These are phyloP conservation scores for Marronus borbonicus DNA, from an alignment of 2,888 invertebrate genomes.

Conservation along the genomic window DNA sequence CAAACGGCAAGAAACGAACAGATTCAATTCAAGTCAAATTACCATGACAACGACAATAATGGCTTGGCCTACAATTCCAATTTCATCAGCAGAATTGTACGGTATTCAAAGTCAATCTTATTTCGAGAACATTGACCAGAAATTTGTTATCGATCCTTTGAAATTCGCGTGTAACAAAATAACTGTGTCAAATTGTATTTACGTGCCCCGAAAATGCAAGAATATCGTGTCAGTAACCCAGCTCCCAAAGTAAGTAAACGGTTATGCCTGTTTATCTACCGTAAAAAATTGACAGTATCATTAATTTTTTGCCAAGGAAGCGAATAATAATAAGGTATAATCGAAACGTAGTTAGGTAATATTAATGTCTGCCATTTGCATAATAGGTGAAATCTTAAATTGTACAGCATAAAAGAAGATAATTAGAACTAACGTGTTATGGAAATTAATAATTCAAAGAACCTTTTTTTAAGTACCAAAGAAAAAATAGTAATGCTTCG, in stretches of 20 bases:
- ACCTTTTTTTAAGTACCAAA: not conserved
- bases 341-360: conserved; percentile 18
- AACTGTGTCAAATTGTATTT: conserved; percentile 16
- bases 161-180: conserved; percentile 5
- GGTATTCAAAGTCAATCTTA: conserved; percentile 12
- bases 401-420: conserved; percentile 2
- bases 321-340: conserved; percentile 13
- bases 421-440: conserved; percentile 2
- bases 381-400: conserved; percentile 24
- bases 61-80: conserved; percentile 41
- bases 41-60: conserved; percentile 38
- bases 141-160: conserved; percentile 15
- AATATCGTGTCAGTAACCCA: not conserved
- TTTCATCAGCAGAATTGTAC: conserved; percentile 30
- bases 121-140: not conserved
- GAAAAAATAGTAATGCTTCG: not conserved
- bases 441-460: conserved; percentile 24
- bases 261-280: conserved; percentile 4
- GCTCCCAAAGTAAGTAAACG: not conserved
- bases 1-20: not conserved
- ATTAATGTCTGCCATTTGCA: conserved; percentile 29
- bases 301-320: conserved; percentile 29
- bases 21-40: conserved; percentile 30
- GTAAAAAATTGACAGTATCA: conserved; percentile 39
- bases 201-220: conserved; percentile 17